phyloP scores from a whole-genome alignment of 2,797 vertebrate genomes.

The Argya squamiceps region DNA sequence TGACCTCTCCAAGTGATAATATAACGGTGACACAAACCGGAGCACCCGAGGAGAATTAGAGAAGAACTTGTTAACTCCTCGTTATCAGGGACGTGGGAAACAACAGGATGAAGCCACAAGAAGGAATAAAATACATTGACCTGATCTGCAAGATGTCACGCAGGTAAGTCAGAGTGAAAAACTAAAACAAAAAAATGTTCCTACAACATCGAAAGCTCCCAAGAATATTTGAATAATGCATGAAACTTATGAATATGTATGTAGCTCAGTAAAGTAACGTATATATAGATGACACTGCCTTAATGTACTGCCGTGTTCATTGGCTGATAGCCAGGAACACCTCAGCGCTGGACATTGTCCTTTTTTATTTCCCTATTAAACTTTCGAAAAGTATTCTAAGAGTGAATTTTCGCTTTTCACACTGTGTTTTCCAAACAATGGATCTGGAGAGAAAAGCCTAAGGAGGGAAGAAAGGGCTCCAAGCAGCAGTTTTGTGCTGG shows the following conservation, averaged over 20 bases:
- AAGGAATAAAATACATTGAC: background rate
- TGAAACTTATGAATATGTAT: background rate
- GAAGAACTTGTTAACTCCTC: background rate
- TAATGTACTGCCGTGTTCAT: background rate
- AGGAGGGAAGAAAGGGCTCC: background rate
- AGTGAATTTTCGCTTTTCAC: background rate
- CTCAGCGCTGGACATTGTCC: background rate
- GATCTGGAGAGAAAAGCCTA: background rate
- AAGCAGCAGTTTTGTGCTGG: background rate
- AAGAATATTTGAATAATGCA: background rate
- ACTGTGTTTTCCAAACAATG: background rate
- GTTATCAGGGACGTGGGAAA: background rate
- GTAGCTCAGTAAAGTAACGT: background rate
- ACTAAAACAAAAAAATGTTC: background rate
- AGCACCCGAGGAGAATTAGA: background rate
- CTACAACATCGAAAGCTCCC: background rate
- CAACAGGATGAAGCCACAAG: background rate
- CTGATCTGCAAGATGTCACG: background rate
- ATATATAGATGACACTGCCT: background rate
- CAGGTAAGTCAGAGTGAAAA: background rate
- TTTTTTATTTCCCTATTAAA: background rate
- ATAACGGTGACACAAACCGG: background rate
- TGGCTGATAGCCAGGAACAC: background rate
- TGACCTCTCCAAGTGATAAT: background rate
- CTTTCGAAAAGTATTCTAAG: background rate